Evolutionary conservation across 92 coral and sea anemone genomes (phyloP).

Genomic region (Parazoanthus darwini): DNA sequence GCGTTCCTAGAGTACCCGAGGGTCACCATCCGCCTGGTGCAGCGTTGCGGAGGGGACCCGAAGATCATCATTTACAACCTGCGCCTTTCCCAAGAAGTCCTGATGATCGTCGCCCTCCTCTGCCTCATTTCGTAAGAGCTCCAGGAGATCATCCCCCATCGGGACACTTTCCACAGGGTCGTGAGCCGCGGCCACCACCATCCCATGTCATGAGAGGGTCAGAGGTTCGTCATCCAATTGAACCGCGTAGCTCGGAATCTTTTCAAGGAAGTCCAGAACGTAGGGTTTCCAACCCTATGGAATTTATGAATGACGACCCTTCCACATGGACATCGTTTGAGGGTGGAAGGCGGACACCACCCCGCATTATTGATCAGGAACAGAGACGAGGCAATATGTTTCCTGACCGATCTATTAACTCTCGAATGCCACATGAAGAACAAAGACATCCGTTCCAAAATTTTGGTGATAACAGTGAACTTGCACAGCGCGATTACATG

Average conservation of each 20-base stretch:
- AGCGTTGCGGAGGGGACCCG: slow-evolving; percentile 1
- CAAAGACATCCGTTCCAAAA: slow-evolving; percentile 26
- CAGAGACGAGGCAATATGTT: slow-evolving; percentile 36
- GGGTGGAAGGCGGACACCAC: slow-evolving; percentile 54
- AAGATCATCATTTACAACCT: not conserved
- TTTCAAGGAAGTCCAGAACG: slow-evolving; percentile 41
- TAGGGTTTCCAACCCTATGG: slow-evolving; percentile 41
- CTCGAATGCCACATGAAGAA: slow-evolving; percentile 27
- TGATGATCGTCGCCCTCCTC: slow-evolving; percentile 12
- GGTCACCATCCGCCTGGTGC: slow-evolving; percentile 12
- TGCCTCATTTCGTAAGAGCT: not conserved
- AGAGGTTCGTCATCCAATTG: slow-evolving; percentile 13
- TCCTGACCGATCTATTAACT: slow-evolving; percentile 31
- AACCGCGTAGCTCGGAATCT: slow-evolving; percentile 19
- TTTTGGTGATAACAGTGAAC: slow-evolving; percentile 31
- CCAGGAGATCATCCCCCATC: slow-evolving; percentile 21
- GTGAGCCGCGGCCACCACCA: slow-evolving; percentile 17
- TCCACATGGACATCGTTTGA: slow-evolving; percentile 74
- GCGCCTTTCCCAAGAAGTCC: slow-evolving; percentile 32
- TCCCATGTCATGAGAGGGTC: slow-evolving; percentile 26
- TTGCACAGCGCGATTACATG: slow-evolving; percentile 37
- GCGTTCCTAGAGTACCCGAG: slow-evolving; percentile 8
- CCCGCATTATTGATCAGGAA: slow-evolving; percentile 44
- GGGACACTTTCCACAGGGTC: slow-evolving; percentile 19
- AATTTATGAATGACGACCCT: slow-evolving; percentile 67